Conservation (phyloP, 2,888 invertebrate species). For the Morinoia aosen region DNA sequence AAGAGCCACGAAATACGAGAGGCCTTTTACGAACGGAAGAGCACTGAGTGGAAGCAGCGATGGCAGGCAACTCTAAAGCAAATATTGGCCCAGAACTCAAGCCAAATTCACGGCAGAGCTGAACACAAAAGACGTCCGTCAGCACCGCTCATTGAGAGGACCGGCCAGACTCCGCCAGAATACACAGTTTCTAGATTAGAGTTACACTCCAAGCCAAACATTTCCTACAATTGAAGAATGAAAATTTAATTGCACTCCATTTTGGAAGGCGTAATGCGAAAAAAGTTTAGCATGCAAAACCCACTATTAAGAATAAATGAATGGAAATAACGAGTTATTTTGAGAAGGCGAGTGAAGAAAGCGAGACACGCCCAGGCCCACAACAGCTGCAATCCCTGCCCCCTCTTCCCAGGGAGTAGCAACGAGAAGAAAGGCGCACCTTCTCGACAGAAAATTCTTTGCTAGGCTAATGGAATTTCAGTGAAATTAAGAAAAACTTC, state of each 20-base stretch:
- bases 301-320: not conserved
- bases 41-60: slow-evolving; percentile 3
- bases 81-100: slow-evolving; percentile 4
- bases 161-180: not conserved
- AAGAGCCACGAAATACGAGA: not conserved
- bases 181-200: not conserved
- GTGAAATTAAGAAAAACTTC: not conserved
- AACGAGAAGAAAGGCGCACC: not conserved
- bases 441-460: not conserved
- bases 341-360: not conserved
- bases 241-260: not conserved
- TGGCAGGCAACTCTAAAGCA: not conserved
- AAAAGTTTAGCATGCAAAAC: not conserved
- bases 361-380: not conserved
- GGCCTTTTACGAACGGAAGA: not conserved
- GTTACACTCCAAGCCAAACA: slow-evolving; percentile 2
- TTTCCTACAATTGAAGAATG: not conserved
- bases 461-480: slow-evolving; percentile 12
- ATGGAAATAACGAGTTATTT: not conserved
- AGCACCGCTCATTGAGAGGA: slow-evolving; percentile 16
- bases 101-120: slow-evolving; percentile 10
- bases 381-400: not conserved
- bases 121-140: slow-evolving; percentile 12
- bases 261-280: not conserved
- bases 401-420: not conserved